These are phyloP conservation scores for Chromoteleia sp. DNA, from an alignment of 2,888 invertebrate species.

Conservation along the genomic window DNA sequence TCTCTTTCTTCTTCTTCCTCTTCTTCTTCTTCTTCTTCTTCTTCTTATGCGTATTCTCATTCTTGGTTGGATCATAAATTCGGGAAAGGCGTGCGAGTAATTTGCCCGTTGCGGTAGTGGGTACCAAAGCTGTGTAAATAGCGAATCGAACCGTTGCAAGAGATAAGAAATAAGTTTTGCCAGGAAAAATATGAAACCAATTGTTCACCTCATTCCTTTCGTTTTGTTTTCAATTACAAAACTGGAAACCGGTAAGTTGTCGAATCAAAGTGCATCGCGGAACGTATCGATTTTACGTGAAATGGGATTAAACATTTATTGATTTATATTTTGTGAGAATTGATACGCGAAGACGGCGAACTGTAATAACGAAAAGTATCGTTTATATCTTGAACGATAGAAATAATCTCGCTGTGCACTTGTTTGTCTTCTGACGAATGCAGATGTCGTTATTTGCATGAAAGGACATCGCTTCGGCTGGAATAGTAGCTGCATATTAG, in stretches of 20 bases:
- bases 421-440: conserved; percentile 6
- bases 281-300: conserved; percentile 19
- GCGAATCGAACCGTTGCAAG: conserved; percentile 5
- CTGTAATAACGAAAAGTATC: conserved; percentile 1
- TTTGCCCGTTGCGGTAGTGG: conserved; percentile 45
- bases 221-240: conserved; percentile 42
- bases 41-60: too few relatives aligned
- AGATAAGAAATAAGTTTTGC: conserved; percentile 38
- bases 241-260: conserved; percentile 23
- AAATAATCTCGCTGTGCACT: not conserved
- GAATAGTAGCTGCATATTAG: conserved; percentile 7
- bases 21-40: too few relatives aligned
- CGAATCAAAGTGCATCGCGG: not conserved
- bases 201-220: conserved; percentile 6
- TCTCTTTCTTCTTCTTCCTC: too few relatives aligned
- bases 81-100: conserved; percentile 48
- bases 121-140: conserved; percentile 51
- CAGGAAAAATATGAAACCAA: conserved; percentile 35
- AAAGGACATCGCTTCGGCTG: conserved; percentile 14
- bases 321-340: conserved; percentile 7
- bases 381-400: not conserved
- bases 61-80: conserved; percentile 67
- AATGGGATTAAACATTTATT: conserved; percentile 30
- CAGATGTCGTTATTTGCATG: conserved; percentile 3
- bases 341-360: not conserved